A percentile compares a stretch with the other conserved stretches of the same genome.
phyloP scores from a whole-genome alignment of 1,140 invertebrate genomes.

The Ceratina calcarata region DNA sequence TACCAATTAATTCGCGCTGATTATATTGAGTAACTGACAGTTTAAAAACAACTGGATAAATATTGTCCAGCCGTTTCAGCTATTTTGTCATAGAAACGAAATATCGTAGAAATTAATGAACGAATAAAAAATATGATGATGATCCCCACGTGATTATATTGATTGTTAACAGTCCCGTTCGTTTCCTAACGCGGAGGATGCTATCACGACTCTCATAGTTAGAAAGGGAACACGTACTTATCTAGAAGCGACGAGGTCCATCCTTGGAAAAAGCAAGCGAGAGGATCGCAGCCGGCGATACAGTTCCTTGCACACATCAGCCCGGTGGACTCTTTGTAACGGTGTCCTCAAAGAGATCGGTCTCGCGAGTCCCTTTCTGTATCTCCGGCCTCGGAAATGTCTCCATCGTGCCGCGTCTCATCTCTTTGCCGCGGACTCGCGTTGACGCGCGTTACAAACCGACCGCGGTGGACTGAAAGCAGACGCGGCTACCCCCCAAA shows the following conservation, averaged over 20 bases:
- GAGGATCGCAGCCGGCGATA: neutral
- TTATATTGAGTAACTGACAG: too few species aligned
- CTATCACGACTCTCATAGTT: too few species aligned
- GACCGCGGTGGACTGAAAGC: constrained; percentile 50
- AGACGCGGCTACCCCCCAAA: constrained; percentile 40
- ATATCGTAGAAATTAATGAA: too few species aligned
- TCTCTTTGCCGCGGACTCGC: constrained; percentile 51
- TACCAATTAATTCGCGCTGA: too few species aligned
- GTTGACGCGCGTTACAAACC: constrained; percentile 28
- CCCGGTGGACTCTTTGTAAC: constrained; percentile 1
- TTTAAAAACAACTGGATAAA: too few species aligned
- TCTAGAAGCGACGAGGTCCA: neutral
- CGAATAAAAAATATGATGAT: too few species aligned
- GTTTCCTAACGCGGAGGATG: too few species aligned
- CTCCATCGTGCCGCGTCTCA: constrained; percentile 22
- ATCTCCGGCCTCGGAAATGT: constrained; percentile 37
- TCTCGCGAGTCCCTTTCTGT: constrained; percentile 32
- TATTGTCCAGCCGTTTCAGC: too few species aligned
- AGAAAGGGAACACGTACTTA: neutral
- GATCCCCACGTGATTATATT: too few species aligned
- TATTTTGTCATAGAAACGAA: too few species aligned
- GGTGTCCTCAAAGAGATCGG: constrained; percentile 3
- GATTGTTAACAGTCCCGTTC: too few species aligned
- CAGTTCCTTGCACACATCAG: constrained; percentile 9
- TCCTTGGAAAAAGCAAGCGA: neutral